Conservation (phyloP, 1,140 invertebrate genomes). For the Antheraea mylitta region DNA sequence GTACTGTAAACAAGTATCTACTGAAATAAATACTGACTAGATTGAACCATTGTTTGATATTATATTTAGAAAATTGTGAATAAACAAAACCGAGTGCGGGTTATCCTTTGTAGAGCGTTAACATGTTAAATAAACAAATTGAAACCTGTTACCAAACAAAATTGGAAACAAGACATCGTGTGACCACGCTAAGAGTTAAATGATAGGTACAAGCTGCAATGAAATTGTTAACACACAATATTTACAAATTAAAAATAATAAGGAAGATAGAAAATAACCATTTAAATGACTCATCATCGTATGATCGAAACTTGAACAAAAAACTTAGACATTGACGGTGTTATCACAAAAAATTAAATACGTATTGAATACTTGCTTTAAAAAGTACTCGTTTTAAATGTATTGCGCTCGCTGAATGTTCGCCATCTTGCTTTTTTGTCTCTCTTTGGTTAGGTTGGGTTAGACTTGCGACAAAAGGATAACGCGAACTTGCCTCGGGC, state of each 20-base stretch:
- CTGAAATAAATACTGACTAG: background rate
- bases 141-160: background rate
- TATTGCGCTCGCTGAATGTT: too few relatives aligned
- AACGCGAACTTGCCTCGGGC: too few relatives aligned
- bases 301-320: too few relatives aligned
- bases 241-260: background rate
- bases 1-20: background rate
- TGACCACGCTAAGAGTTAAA: background rate
- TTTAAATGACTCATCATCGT: too few relatives aligned
- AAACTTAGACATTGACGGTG: too few relatives aligned
- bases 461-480: too few relatives aligned
- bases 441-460: too few relatives aligned
- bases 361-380: too few relatives aligned
- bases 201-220: background rate
- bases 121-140: slow-evolving; percentile 2
- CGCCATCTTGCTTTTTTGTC: too few relatives aligned
- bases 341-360: too few relatives aligned
- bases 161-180: background rate
- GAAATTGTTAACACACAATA: background rate
- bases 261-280: too few relatives aligned
- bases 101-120: slow-evolving; percentile 5
- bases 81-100: slow-evolving; percentile 6
- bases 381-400: too few relatives aligned
- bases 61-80: slow-evolving; percentile 1
- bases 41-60: background rate